Evolutionary conservation across 2,888 invertebrate genomes (phyloP), one percentile per base, ranked within the genome.

Genomic region (Enchytraeus crypticus): DNA sequence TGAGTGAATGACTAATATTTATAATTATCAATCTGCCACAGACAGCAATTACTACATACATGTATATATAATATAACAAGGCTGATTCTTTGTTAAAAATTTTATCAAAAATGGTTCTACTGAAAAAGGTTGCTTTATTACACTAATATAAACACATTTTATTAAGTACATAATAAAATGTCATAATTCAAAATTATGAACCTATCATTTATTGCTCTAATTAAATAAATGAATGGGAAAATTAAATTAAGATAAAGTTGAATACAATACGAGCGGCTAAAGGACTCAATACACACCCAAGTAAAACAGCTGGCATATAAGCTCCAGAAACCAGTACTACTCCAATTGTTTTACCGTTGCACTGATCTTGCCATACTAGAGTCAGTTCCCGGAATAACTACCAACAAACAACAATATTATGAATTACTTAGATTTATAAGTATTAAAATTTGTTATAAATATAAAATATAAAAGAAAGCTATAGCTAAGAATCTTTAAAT

Each of bases 261-360:
- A n/a, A n/a, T n/a, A n/a, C n/a, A n/a, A n/a, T n/a, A n/a, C n/a
- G n/a, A n/a, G n/a, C n/a, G n/a, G n/a, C n/a, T n/a, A n/a, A n/a
- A n/a, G n/a, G n/a, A n/a, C n/a, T n/a, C n/a, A n/a, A n/a, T n/a
- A n/a, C n/a, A n/a, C n/a, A 61, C 60, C 60, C 60, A 21, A 61
- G 43, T 11, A 61, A 23, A 21, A 26, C 30, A 29, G 60, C 5
- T 18, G 38, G 32, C 8, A 57, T 26, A 27, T 32, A 29, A 29
- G 57, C 29, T 32, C 56, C 30, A 49, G 60, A n/a, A 11, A 26
- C 21, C n/a, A 57, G 27, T 32, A 57, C 33, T 27, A 61, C 51
- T 51, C 23, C 60, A 56, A 61, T 29, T 11, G 57, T 34, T 34
- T 53, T 21, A 8, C 45, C n/a, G 27, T 14, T 2, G 33, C 53